Conservation (phyloP, 2,888 invertebrate species). For the Pediacus dermestoides region DNA sequence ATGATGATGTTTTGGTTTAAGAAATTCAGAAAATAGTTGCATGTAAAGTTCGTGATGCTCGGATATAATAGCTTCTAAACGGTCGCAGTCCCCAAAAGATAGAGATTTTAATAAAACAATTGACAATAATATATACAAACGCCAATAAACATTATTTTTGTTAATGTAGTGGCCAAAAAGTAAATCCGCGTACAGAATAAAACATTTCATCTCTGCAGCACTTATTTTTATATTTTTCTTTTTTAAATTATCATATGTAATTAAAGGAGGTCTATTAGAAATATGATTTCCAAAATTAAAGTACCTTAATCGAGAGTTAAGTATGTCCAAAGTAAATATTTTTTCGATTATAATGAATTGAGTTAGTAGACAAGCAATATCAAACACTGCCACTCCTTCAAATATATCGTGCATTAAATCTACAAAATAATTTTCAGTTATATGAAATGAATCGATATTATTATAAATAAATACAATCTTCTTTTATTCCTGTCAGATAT, state of each 20-base stretch:
- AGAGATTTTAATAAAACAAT: too few species aligned
- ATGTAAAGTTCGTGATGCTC: too few species aligned
- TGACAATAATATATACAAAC: too few species aligned
- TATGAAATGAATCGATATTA: slow-evolving; percentile 26
- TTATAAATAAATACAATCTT: slow-evolving; percentile 31
- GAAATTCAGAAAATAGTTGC: too few species aligned
- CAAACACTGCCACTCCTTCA: slow-evolving; percentile 30
- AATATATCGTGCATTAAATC: slow-evolving; percentile 37
- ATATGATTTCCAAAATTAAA: slow-evolving; percentile 18
- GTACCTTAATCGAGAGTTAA: slow-evolving; percentile 24
- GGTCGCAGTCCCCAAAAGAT: too few species aligned
- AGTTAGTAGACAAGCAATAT: slow-evolving; percentile 20
- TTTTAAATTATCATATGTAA: slow-evolving; percentile 19
- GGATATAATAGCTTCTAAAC: too few species aligned
- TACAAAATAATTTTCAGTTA: slow-evolving; percentile 27
- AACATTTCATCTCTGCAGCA: slow-evolving; percentile 30
- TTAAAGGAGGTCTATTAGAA: slow-evolving; percentile 20
- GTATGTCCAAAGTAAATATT: slow-evolving; percentile 17
- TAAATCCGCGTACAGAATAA: slow-evolving; percentile 26
- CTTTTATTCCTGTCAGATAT: slow-evolving; percentile 24
- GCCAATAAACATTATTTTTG: slow-evolving; percentile 20
- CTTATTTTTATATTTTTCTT: slow-evolving; percentile 22
- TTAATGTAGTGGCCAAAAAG: slow-evolving; percentile 24
- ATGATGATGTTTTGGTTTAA: too few species aligned
- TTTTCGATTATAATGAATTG: too few species aligned